These are phyloP conservation scores for Clarias fuscus DNA, from an alignment of 2,797 vertebrate genomes.

Conservation along the genomic window DNA sequence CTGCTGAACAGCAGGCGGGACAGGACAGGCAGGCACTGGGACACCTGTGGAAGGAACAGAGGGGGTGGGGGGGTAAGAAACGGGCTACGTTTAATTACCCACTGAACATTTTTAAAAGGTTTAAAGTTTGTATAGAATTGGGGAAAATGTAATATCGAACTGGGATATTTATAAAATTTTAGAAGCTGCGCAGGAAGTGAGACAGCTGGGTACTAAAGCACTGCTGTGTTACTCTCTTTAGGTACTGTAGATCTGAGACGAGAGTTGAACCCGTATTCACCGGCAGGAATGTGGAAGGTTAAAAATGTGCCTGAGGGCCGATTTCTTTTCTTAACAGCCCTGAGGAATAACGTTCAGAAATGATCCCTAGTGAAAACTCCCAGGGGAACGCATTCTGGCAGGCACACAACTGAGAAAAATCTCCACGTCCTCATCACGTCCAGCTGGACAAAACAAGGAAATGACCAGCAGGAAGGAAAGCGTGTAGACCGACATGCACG, in stretches of 20 bases:
- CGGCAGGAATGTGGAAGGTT: background rate
- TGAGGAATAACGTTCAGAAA: background rate
- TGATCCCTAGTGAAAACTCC: background rate
- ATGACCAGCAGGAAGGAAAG: background rate
- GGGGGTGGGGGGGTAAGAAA: background rate
- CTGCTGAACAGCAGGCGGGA: constrained; percentile 96
- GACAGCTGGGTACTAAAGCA: background rate
- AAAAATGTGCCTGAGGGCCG: background rate
- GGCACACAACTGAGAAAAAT: background rate
- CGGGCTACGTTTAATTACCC: no score
- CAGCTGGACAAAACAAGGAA: background rate
- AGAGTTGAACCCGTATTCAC: background rate
- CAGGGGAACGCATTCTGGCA: background rate
- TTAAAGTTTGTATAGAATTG: no score
- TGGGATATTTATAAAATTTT: background rate
- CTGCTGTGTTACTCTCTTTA: background rate
- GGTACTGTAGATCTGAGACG: background rate
- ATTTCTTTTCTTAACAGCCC: background rate
- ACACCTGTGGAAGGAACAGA: constrained; percentile 78
- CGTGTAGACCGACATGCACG: background rate
- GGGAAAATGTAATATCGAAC: no score
- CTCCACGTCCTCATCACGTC: background rate
- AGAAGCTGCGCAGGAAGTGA: background rate
- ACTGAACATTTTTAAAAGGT: no score
- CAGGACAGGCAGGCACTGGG: constrained; percentile 93